Evolutionary conservation across 2,113 vertebrate species (phyloP).

Genomic region (Chitala chitala): DNA sequence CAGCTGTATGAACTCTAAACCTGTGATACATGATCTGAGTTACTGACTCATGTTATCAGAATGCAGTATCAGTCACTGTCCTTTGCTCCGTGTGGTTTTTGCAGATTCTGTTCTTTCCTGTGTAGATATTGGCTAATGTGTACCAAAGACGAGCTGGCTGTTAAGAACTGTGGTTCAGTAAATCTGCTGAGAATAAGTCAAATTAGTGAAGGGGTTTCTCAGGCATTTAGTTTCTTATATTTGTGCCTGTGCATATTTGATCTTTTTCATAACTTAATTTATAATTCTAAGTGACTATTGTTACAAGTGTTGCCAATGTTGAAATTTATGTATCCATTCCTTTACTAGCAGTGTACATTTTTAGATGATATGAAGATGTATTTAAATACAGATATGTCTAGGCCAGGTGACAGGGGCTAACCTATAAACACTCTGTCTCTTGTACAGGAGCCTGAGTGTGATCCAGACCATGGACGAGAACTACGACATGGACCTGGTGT

Average conservation of each 20-base stretch:
- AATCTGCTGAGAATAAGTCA: not conserved
- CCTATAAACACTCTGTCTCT: not conserved
- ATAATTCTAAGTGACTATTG: no score
- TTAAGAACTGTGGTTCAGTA: not conserved
- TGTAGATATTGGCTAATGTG: not conserved
- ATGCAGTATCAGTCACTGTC: not conserved
- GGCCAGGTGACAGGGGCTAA: not conserved
- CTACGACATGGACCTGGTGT: conserved; percentile 89
- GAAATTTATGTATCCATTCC: no score
- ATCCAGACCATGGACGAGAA: conserved; percentile 79
- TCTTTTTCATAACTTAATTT: not conserved
- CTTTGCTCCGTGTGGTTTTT: not conserved
- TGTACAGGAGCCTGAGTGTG: conserved; percentile 69
- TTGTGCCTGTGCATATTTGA: not conserved
- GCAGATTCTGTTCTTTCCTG: not conserved
- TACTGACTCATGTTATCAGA: conserved; percentile 2
- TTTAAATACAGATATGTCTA: not conserved
- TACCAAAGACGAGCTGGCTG: not conserved
- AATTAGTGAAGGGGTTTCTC: not conserved
- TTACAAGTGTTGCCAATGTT: no score
- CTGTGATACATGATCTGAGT: not conserved
- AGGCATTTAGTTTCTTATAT: not conserved
- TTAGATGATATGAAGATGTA: not conserved
- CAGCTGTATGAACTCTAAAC: not conserved
- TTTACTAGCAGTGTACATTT: no score